phyloP scores from a whole-genome alignment of 2,113 vertebrate species.

The Serilophus lunatus region DNA sequence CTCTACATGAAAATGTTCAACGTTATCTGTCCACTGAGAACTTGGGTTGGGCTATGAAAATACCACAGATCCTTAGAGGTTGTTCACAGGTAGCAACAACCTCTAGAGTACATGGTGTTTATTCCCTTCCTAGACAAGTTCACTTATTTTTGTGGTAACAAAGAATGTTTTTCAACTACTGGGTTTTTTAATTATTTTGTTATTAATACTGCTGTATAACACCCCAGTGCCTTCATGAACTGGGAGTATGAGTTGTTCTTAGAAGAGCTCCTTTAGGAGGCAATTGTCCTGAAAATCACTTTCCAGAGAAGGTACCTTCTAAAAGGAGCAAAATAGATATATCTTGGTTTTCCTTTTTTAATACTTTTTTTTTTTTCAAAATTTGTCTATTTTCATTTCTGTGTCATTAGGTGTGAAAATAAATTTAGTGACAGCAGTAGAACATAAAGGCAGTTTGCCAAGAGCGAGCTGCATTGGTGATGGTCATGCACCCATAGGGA shows the following conservation, averaged over 20 bases:
- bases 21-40: background rate
- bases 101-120: background rate
- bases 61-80: background rate
- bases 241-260: background rate
- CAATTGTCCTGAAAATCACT: background rate
- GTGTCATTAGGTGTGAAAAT: background rate
- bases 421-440: background rate
- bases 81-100: background rate
- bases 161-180: background rate
- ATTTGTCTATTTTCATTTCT: background rate
- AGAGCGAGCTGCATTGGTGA: background rate
- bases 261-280: background rate
- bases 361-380: background rate
- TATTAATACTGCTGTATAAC: background rate
- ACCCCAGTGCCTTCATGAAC: background rate
- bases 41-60: background rate
- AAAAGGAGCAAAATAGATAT: background rate
- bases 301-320: background rate
- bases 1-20: background rate
- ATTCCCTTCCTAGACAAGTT: background rate
- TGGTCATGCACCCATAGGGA: background rate
- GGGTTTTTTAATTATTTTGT: accelerated
- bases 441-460: background rate
- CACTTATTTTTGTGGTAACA: background rate
- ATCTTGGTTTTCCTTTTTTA: background rate